These are phyloP conservation scores for Euplagia quadripunctaria DNA, from an alignment of 2,888 invertebrate species.

Conservation along the genomic window DNA sequence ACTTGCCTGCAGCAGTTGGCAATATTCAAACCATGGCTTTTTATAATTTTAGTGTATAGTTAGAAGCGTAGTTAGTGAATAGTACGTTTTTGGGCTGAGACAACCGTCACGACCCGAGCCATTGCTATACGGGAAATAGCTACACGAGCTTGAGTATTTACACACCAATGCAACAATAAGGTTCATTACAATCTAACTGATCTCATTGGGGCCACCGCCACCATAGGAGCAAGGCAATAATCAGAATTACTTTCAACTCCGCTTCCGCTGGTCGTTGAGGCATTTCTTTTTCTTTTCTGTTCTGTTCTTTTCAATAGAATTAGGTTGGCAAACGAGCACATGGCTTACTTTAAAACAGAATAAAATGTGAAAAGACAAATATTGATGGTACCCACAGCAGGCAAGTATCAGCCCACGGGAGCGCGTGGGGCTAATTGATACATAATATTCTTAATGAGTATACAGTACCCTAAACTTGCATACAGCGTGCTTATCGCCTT, in stretches of 20 bases:
- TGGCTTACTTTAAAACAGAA: not conserved
- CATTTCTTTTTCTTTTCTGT: not conserved
- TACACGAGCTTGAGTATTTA: no score
- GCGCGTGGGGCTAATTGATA: not conserved
- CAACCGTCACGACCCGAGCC: no score
- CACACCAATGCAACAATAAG: no score
- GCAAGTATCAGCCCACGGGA: no score
- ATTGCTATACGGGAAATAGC: no score
- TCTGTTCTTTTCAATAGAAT: no score
- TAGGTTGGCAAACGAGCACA: no score
- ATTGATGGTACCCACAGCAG: not conserved
- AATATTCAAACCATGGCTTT: not conserved
- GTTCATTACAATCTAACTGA: not conserved
- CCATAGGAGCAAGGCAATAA: not conserved
- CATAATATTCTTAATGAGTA: no score
- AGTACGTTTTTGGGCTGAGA: no score
- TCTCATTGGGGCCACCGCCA: not conserved
- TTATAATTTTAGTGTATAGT: not conserved
- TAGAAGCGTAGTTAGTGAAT: no score
- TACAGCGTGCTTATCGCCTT: no score
- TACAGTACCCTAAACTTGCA: not conserved
- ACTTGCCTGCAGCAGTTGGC: not conserved
- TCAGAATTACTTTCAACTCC: not conserved
- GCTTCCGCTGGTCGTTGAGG: not conserved
- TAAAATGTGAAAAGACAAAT: not conserved